Evolutionary conservation across 2,113 vertebrate species (phyloP).

Genomic region (Chelonoidis abingdonii): DNA sequence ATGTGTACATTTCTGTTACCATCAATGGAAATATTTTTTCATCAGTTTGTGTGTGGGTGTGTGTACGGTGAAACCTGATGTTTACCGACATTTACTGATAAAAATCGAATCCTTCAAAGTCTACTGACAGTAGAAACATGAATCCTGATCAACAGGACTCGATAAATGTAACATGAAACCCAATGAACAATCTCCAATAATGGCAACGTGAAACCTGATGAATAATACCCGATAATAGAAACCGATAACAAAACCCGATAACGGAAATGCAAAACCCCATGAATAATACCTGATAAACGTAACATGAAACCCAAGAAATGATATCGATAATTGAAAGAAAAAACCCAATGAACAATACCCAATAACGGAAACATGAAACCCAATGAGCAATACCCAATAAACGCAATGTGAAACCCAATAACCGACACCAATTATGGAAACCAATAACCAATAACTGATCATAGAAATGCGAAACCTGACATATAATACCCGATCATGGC

Average conservation of each 20-base stretch:
- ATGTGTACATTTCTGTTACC: neutral
- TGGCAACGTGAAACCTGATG: no score
- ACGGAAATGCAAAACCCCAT: no score
- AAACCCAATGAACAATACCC: neutral
- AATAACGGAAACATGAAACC: neutral
- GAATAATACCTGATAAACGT: no score
- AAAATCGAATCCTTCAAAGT: neutral
- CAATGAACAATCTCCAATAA: no score
- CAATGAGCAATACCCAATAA: neutral
- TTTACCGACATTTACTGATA: neutral
- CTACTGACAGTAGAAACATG: no score
- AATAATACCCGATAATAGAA: no score
- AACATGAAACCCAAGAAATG: neutral
- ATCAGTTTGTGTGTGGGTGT: neutral
- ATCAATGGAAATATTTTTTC: neutral
- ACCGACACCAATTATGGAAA: neutral
- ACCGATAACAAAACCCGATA: no score
- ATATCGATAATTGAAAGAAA: neutral
- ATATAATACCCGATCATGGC: neutral
- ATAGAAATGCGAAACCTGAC: neutral
- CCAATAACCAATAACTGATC: neutral
- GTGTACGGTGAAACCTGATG: neutral
- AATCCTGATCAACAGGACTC: no score
- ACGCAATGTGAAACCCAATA: neutral
- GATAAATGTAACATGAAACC: no score